These are phyloP conservation scores for Drosophila nr. perissopoda DNA, from an alignment of 2,888 invertebrate species.

Conservation along the genomic window DNA sequence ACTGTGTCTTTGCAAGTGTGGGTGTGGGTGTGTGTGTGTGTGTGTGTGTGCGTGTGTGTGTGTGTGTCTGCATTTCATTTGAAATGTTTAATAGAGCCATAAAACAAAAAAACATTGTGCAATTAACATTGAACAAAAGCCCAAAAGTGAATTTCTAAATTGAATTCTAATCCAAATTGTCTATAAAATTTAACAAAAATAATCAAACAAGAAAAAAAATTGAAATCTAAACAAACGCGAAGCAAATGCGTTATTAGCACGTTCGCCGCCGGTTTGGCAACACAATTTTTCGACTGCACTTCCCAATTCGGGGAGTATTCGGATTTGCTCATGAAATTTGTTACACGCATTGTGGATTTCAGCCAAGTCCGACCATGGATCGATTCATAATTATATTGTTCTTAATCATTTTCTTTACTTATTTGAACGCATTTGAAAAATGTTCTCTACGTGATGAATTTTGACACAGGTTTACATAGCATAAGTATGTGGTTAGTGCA, in stretches of 20 bases:
- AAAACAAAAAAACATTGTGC: constrained; percentile 39
- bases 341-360: too few species aligned
- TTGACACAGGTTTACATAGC: neutral
- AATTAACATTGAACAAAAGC: constrained; percentile 36
- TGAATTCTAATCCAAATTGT: constrained; percentile 47
- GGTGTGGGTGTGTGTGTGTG: neutral
- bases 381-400: neutral
- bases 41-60: neutral
- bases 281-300: constrained; percentile 4
- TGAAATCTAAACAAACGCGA: constrained; percentile 44
- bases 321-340: neutral
- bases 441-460: neutral
- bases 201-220: constrained; percentile 2
- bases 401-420: too few species aligned
- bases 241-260: constrained; percentile 26
- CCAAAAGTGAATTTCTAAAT: constrained; percentile 35
- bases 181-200: constrained; percentile 31
- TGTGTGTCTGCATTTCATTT: constrained; percentile 15
- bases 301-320: neutral
- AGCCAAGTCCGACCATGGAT: neutral
- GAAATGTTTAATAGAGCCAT: constrained; percentile 45
- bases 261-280: constrained; percentile 37
- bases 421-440: neutral
- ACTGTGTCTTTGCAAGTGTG: neutral
- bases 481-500: too few species aligned